A percentile compares a stretch with the other conserved stretches of the same genome.
These are phyloP conservation scores for Mantis religiosa DNA, from an alignment of 2,888 invertebrate genomes.

Conservation along the genomic window DNA sequence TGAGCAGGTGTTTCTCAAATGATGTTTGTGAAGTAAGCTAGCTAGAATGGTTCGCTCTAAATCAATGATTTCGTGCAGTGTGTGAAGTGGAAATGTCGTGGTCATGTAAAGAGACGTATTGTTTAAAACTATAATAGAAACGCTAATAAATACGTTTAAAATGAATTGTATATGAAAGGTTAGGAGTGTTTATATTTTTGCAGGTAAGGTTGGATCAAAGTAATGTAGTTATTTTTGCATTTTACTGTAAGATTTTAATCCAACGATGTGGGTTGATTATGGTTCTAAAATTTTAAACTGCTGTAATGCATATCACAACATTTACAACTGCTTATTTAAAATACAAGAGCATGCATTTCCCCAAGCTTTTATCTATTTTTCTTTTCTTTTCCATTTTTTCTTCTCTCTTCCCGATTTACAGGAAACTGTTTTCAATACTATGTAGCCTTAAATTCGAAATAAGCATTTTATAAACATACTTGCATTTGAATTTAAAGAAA, in stretches of 20 bases:
- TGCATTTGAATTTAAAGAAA: too few relatives aligned
- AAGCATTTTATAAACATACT: too few relatives aligned
- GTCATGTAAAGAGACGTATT: not conserved
- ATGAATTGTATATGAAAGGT: not conserved
- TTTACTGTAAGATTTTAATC: not conserved
- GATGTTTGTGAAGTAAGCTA: slow-evolving; percentile 32
- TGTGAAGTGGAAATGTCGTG: slow-evolving; percentile 21
- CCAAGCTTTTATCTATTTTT: too few relatives aligned
- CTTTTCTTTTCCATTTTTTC: too few relatives aligned
- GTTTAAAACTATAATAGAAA: not conserved
- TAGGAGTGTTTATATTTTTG: not conserved
- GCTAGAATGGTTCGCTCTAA: slow-evolving; percentile 29
- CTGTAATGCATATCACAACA: too few relatives aligned
- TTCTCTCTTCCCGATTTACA: too few relatives aligned
- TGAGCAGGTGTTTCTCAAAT: slow-evolving; percentile 76
- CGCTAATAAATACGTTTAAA: not conserved
- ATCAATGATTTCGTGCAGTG: slow-evolving; percentile 31
- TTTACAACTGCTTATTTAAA: too few relatives aligned
- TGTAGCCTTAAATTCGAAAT: too few relatives aligned
- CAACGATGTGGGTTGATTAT: not conserved
- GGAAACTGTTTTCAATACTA: too few relatives aligned
- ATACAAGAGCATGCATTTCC: too few relatives aligned
- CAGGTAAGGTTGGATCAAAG: slow-evolving; percentile 7
- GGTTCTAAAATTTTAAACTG: too few relatives aligned
- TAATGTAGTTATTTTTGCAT: not conserved